Percentiles rank a stretch among this genome's conserved stretches.
Conservation (phyloP, 1,140 invertebrate species). For the Venustaconcha ellipsiformis region DNA sequence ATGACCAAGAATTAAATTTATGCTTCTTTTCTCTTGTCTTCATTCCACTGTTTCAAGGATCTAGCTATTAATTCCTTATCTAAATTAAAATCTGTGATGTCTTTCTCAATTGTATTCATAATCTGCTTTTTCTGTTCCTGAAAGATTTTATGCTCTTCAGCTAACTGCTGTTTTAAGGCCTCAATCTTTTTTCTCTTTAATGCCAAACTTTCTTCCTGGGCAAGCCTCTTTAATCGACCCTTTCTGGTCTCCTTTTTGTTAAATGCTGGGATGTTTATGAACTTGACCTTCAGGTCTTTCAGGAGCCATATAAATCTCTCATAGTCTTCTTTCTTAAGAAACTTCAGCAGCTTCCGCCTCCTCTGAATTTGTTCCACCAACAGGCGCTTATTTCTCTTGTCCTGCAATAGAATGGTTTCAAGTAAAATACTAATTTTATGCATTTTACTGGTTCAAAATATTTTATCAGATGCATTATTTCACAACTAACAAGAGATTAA, state of each 20-base stretch:
- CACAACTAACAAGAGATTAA: no score
- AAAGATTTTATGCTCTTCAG: conserved; percentile 78
- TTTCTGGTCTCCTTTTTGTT: conserved; percentile 65
- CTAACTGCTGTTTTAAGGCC: conserved; percentile 75
- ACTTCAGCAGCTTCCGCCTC: conserved; percentile 79
- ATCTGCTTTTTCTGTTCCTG: conserved; percentile 73
- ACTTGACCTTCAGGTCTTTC: conserved; percentile 82
- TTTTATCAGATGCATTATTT: no score
- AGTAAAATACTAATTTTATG: not conserved
- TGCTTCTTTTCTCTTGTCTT: no score
- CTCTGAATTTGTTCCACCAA: conserved; percentile 82
- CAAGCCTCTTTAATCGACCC: conserved; percentile 73
- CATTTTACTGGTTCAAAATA: no score
- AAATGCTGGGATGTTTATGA: conserved; percentile 66
- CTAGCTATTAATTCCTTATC: conserved; percentile 44
- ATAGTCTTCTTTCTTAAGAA: conserved; percentile 81
- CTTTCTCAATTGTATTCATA: conserved; percentile 78
- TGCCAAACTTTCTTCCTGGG: conserved; percentile 78
- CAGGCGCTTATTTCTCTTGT: conserved; percentile 71
- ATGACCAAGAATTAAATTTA: no score
- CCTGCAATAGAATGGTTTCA: conserved; percentile 68
- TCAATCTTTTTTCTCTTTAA: conserved; percentile 76
- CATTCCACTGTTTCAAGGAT: no score
- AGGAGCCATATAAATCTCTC: conserved; percentile 89
- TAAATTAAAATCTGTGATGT: conserved; percentile 78